Evolutionary conservation across 1,140 invertebrate species (phyloP).

Genomic region (Nebria ingens): DNA sequence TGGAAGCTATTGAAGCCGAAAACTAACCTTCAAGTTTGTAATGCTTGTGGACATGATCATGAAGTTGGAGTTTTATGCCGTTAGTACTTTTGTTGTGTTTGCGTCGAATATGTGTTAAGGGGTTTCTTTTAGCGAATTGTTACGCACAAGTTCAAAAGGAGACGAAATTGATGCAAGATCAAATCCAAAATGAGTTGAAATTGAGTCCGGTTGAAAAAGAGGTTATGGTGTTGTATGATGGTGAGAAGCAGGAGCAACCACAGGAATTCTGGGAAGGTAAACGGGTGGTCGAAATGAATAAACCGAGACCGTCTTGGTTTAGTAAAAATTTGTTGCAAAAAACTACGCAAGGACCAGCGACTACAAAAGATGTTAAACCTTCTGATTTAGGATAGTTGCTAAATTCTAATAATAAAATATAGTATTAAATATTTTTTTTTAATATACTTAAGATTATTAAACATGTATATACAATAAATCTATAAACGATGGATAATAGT

Average conservation of each 20-base stretch:
- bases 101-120: background rate
- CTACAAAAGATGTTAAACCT: slow-evolving; percentile 58
- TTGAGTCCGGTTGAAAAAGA: slow-evolving; percentile 67
- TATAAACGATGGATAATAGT: too few species aligned
- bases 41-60: slow-evolving; percentile 71
- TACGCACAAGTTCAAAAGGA: slow-evolving; percentile 70
- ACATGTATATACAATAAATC: too few species aligned
- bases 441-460: too few species aligned
- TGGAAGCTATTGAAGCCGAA: slow-evolving; percentile 60
- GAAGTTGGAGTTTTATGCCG: slow-evolving; percentile 66
- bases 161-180: slow-evolving; percentile 64
- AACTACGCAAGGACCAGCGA: slow-evolving; percentile 52
- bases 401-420: slow-evolving; percentile 21
- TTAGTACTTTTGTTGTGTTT: slow-evolving; percentile 38
- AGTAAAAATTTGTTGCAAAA: slow-evolving; percentile 69
- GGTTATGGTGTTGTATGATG: slow-evolving; percentile 73
- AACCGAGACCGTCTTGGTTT: slow-evolving; percentile 66
- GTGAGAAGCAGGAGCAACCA: slow-evolving; percentile 49
- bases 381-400: slow-evolving; percentile 59
- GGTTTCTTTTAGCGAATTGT: slow-evolving; percentile 51
- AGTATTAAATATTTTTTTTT: too few species aligned
- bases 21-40: slow-evolving; percentile 62
- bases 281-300: slow-evolving; percentile 62
- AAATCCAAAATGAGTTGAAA: slow-evolving; percentile 58
- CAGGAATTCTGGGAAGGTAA: slow-evolving; percentile 48